Evolutionary conservation across 2,113 vertebrate genomes (phyloP), one percentile per base, ranked within the genome.

Genomic region (Xiphophorus couchianus): DNA sequence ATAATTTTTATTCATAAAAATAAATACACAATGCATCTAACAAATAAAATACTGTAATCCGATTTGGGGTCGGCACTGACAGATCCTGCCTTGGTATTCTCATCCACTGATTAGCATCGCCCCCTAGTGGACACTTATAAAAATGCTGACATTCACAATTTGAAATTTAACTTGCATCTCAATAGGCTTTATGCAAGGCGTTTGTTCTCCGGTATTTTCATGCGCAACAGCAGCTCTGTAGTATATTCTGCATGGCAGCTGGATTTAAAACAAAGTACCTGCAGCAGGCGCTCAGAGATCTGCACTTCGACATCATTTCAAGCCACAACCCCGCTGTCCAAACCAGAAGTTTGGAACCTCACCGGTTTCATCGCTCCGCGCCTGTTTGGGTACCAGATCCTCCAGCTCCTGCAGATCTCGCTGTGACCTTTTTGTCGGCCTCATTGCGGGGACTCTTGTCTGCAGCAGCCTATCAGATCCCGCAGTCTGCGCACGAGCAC

Each of bases 341-440:
- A 58, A 58, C 51, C 22, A 7, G 8, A 58, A 6, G 25, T 58
- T 10, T 8, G 25, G 22, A n/a, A n/a, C 51, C 51, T 85, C 84
- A 89, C 86, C 90, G 74, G 61, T 39, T 58, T 82, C 74, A 11
- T 61, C 69, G 9, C 75, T 76, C 28, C 78, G 74, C 3, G 85
- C 78, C 11, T 65, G 80, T 88, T 91, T 92, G 6, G 81, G n/a
- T 22, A 66, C 78, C 60, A 83, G 70, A 73, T 80, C 76, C 30
- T 35, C 51, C 31, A 71, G 60, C 51, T 82, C 58, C 8, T 0
- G 31, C n/a, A 71, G 44, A 8, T 73, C 60, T 62, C 48, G 2
- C 48, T 1, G 73, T 51, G 78, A 67, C 73, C 78, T 82, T 78
- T 76, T 88, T 39, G 8, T 84, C 66, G 71, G 83, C 8, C 65